These are phyloP conservation scores for Listronotus bonariensis DNA, from an alignment of 1,140 invertebrate species.

Conservation along the genomic window DNA sequence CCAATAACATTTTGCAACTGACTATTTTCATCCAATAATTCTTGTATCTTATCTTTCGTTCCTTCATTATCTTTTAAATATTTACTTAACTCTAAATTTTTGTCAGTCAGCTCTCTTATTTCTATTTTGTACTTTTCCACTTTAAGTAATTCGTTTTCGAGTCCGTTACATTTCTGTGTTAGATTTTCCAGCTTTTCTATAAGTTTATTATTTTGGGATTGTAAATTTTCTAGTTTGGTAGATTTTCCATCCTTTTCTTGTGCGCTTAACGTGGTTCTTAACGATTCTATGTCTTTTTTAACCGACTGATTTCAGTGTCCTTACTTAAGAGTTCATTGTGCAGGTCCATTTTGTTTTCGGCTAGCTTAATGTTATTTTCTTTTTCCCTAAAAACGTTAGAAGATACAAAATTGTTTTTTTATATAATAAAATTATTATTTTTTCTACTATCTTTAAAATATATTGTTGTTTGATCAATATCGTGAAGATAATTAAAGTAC, in stretches of 20 bases:
- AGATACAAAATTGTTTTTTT: no score
- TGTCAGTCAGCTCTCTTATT: conserved; percentile 37
- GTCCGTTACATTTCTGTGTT: conserved; percentile 47
- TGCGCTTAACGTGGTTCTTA: conserved; percentile 39
- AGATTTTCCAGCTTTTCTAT: conserved; percentile 52
- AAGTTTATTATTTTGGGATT: conserved; percentile 51
- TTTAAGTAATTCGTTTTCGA: conserved; percentile 50
- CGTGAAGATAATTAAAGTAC: no score
- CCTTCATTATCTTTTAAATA: neutral
- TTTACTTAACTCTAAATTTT: conserved; percentile 14
- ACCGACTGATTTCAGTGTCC: conserved; percentile 69
- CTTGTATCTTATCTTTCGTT: conserved; percentile 6
- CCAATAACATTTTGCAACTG: conserved; percentile 10
- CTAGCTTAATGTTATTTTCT: conserved; percentile 75
- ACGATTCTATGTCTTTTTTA: conserved; percentile 58
- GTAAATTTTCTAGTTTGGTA: conserved; percentile 48
- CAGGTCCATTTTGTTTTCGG: conserved; percentile 81
- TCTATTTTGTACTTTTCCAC: conserved; percentile 50
- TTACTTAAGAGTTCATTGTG: conserved; percentile 79
- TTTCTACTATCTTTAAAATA: no score
- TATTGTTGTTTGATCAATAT: no score
- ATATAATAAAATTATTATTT: no score
- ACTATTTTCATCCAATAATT: conserved; percentile 9
- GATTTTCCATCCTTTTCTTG: conserved; percentile 36
- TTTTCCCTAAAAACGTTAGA: conserved; percentile 69